Base-by-base conservation (phyloP, 2,888 invertebrate species). In the Zeuzera pyrina region DNA sequence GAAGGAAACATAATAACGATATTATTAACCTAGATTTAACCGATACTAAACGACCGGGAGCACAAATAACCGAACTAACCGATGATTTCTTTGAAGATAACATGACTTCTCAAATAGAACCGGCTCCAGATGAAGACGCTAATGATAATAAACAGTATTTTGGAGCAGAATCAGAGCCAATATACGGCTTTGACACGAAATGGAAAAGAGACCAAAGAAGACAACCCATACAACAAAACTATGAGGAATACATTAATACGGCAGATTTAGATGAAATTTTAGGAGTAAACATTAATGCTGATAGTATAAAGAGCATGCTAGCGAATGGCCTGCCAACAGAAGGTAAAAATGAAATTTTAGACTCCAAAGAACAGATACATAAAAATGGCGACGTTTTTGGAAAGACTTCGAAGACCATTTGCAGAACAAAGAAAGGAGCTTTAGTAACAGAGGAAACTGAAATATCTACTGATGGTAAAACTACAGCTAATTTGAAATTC, bases 171-270 rank as follows among this genome's bases (percentile, higher is more conserved):
- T 57, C 72, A 3, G 77, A 84, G 54, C 65, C 77, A 4, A 62
- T 72, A 28, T 79, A 79, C 41, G 77, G 73, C 31, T 77, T 72
- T 34, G 67, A 77, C 50, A 12, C 39, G 47, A 63, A 65, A 27
- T 83, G 81, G 81, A 74, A 79, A 43, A 77, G 57, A 67, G 83
- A 83, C 77, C 81, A 81, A 77, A 81, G 83, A 79, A 51, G 83
- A 63, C 78, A 78, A 61, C 83, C 83, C 31, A 72, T 83, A 45
- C 65, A 68, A 38, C 71, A 72, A 33, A 69, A 65, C 41, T 81
- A 74, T 42, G 78, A 78, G 29, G 67, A 68, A 39, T 71, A 69
- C 41, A 63, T 70, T 46, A 67, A 62, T 49, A 58, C 67, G 30
- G 53, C 67, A 42, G 73, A 78, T 45, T 47, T 81, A 56, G 79